These are phyloP conservation scores for Gnathonemus echidnorhynchus DNA, from an alignment of 2,113 vertebrate species.

Conservation along the genomic window DNA sequence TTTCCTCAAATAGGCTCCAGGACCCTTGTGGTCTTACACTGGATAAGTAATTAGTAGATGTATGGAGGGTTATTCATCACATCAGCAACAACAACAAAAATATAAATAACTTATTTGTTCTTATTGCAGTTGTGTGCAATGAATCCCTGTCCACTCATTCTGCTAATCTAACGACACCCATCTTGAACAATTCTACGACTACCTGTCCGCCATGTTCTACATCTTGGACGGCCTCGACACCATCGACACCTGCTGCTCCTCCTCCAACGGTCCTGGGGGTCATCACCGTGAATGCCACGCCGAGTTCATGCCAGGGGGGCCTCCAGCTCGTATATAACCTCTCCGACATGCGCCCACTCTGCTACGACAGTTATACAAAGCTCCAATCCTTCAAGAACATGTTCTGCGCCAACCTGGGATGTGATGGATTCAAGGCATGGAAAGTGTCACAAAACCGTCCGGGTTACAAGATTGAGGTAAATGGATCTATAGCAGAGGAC, in stretches of 20 bases:
- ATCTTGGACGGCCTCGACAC: neutral
- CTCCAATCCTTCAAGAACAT: neutral
- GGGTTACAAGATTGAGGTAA: neutral
- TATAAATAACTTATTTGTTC: neutral
- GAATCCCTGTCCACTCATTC: neutral
- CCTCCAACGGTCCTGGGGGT: neutral
- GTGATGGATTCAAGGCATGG: neutral
- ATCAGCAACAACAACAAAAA: neutral
- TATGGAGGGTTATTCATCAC: neutral
- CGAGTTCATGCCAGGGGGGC: neutral
- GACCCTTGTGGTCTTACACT: neutral
- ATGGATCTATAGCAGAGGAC: neutral
- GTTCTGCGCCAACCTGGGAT: neutral
- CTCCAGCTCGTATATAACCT: neutral
- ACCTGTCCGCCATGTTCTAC: neutral
- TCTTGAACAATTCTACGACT: too few relatives aligned
- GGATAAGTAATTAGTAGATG: neutral
- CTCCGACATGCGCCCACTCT: neutral
- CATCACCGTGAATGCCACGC: neutral
- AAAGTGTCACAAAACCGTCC: accelerated
- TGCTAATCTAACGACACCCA: too few relatives aligned
- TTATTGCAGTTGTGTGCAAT: neutral
- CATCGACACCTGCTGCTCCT: neutral
- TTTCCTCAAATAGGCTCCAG: neutral
- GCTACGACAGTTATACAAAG: neutral